These are phyloP conservation scores for Cichlasoma orientale DNA, from an alignment of 2,797 vertebrate species.

Conservation along the genomic window DNA sequence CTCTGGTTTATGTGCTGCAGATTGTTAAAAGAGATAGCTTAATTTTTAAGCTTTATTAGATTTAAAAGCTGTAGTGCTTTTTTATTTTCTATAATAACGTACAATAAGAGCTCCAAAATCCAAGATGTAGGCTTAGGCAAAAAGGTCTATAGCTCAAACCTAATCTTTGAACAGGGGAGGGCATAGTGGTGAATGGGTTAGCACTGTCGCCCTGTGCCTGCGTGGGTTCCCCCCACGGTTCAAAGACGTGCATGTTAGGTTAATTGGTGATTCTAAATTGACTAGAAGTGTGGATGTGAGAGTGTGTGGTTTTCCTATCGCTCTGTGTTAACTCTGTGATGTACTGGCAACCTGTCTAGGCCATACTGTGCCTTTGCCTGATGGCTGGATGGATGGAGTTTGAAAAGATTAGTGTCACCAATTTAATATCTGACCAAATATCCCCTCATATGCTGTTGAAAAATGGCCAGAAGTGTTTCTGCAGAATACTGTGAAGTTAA, in stretches of 20 bases:
- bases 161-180: background rate
- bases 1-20: background rate
- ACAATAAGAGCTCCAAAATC: background rate
- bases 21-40: background rate
- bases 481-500: background rate
- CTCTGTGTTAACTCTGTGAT: background rate
- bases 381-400: background rate
- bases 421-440: background rate
- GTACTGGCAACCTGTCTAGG: too few species aligned
- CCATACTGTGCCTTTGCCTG: background rate
- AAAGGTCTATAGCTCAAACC: background rate
- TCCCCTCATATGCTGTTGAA: background rate
- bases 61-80: background rate
- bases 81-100: background rate
- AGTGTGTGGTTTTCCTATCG: background rate
- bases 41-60: background rate
- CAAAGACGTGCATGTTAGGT: background rate
- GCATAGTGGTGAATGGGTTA: background rate
- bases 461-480: background rate
- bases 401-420: background rate
- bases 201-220: background rate
- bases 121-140: background rate
- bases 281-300: background rate
- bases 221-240: background rate
- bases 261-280: constrained; percentile 3